Evolutionary conservation across 2,113 vertebrate genomes (phyloP).

Genomic region (Bostrychus sinensis): DNA sequence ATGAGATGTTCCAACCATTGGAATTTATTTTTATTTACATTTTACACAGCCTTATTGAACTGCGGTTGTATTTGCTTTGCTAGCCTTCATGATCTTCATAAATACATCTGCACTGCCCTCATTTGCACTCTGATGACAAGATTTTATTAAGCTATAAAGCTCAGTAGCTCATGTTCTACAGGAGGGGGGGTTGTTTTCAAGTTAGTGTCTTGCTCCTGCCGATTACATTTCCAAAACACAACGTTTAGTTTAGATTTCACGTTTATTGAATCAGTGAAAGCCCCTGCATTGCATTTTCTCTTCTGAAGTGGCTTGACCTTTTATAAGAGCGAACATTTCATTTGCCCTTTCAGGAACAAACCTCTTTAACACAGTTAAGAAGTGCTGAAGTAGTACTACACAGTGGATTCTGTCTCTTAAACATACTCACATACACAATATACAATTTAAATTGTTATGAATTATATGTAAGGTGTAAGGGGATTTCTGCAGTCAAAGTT

Average conservation of each 20-base stretch:
- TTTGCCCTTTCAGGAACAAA: conserved; percentile 56
- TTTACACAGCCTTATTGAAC: neutral
- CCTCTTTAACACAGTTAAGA: conserved; percentile 13
- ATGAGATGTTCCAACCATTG: neutral
- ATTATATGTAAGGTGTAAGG: too few species aligned
- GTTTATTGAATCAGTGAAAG: conserved; percentile 26
- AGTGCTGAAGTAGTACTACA: neutral
- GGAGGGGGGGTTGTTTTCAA: conserved; percentile 11
- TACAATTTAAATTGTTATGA: too few species aligned
- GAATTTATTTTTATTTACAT: neutral
- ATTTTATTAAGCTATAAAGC: conserved; percentile 26
- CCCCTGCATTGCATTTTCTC: conserved; percentile 36
- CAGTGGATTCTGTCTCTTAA: neutral
- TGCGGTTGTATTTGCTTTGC: conserved; percentile 6
- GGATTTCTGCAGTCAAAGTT: too few species aligned
- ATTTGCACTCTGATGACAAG: conserved; percentile 36
- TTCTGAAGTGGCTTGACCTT: conserved; percentile 51
- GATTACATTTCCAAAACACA: neutral
- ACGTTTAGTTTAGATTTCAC: conserved; percentile 18
- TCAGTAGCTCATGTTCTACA: conserved; percentile 7
- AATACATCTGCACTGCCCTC: neutral
- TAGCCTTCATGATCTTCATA: too few species aligned
- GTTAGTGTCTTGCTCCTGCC: neutral
- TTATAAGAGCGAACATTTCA: conserved; percentile 46
- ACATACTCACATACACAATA: too few species aligned